These are phyloP conservation scores for Galeopsomyia nigrocyanea DNA, from an alignment of 2,888 invertebrate genomes.

Conservation along the genomic window DNA sequence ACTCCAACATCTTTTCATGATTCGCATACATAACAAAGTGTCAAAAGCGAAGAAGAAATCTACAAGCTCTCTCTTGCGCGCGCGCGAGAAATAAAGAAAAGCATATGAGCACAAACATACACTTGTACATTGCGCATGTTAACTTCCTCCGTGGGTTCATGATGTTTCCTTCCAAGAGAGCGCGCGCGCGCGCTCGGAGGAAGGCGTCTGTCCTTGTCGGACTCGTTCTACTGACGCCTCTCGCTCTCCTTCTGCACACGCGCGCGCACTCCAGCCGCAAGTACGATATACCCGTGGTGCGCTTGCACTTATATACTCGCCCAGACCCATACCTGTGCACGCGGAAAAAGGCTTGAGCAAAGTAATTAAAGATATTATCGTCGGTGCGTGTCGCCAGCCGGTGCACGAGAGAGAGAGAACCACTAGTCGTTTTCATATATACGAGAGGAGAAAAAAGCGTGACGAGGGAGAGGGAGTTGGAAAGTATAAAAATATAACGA, in stretches of 20 bases:
- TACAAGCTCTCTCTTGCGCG: neutral
- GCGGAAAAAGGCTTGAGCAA: slow-evolving; percentile 47
- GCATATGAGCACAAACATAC: slow-evolving; percentile 8
- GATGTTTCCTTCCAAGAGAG: slow-evolving; percentile 23
- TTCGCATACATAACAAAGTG: too few relatives aligned
- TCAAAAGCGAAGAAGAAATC: too few relatives aligned
- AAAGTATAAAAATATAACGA: slow-evolving; percentile 23
- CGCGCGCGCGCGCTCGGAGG: slow-evolving; percentile 20
- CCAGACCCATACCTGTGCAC: slow-evolving; percentile 22
- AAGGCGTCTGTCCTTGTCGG: slow-evolving; percentile 48
- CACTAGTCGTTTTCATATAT: neutral
- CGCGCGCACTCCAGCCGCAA: neutral
- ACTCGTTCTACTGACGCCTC: slow-evolving; percentile 32
- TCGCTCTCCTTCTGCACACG: slow-evolving; percentile 26
- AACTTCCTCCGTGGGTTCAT: slow-evolving; percentile 26
- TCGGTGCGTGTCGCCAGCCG: slow-evolving; percentile 62
- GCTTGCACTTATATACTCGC: slow-evolving; percentile 10
- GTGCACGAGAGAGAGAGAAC: slow-evolving; percentile 46
- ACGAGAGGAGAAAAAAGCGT: slow-evolving; percentile 36
- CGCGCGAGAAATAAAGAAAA: slow-evolving; percentile 26
- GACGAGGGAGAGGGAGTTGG: neutral
- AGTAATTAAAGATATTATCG: slow-evolving; percentile 67
- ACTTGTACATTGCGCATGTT: slow-evolving; percentile 25
- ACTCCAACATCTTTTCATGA: too few relatives aligned
- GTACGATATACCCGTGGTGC: too few relatives aligned